Percentiles rank a stretch among this genome's conserved stretches.
Evolutionary conservation across 2,888 invertebrate genomes (phyloP).

Genomic region (Hermaeophaga mercurialis): DNA sequence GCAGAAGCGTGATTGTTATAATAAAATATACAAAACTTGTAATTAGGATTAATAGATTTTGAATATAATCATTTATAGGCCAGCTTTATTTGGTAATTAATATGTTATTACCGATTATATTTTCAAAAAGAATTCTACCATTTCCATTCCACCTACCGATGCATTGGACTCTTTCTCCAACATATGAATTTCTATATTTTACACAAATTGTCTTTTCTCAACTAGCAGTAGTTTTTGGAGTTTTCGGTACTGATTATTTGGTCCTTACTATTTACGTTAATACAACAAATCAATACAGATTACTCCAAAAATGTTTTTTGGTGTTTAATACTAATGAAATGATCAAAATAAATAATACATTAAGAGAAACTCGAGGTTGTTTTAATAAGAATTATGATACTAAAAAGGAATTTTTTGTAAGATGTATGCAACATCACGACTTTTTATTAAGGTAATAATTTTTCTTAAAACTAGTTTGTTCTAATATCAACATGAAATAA

Average conservation of each 20-base stretch:
- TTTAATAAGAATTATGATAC: neutral
- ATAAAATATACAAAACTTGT: no score
- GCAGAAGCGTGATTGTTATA: no score
- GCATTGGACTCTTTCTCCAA: neutral
- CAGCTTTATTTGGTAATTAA: neutral
- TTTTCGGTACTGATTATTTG: neutral
- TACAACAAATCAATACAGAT: slow-evolving; percentile 6
- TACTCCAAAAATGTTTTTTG: slow-evolving; percentile 15
- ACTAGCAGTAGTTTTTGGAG: neutral
- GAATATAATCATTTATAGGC: no score
- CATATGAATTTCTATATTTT: neutral
- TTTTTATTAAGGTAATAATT: slow-evolving; percentile 11
- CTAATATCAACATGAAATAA: neutral
- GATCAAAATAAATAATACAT: neutral
- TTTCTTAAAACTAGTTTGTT: neutral
- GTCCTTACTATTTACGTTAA: neutral
- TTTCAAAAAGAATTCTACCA: neutral
- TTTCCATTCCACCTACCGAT: slow-evolving; percentile 8
- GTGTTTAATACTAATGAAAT: slow-evolving; percentile 8
- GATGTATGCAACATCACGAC: slow-evolving; percentile 10
- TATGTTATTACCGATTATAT: neutral
- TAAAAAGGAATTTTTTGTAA: slow-evolving; percentile 6
- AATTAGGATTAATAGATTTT: no score
- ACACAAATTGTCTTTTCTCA: slow-evolving; percentile 1
- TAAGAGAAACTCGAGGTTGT: neutral